Percentiles rank a stretch among this genome's conserved stretches.
These are phyloP conservation scores for Hoplodrina blanda DNA, from an alignment of 2,888 invertebrate genomes.

Conservation along the genomic window DNA sequence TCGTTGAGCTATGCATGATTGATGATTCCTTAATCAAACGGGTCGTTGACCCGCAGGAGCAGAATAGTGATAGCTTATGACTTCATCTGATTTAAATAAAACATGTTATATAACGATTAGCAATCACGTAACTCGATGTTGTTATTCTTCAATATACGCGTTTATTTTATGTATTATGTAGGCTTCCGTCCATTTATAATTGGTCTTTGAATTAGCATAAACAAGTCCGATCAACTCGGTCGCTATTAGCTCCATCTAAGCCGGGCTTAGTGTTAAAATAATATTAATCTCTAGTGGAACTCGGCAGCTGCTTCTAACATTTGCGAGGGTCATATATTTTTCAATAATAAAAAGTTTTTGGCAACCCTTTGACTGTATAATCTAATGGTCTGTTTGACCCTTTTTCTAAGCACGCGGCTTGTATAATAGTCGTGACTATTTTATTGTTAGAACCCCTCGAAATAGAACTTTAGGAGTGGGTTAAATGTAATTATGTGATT, in stretches of 20 bases:
- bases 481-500: conserved; percentile 56
- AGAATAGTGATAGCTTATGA: conserved; percentile 78
- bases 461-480: conserved; percentile 55
- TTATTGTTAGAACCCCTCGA: conserved; percentile 69
- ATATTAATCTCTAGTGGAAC: conserved; percentile 77
- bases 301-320: conserved; percentile 81
- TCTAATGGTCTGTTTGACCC: conserved; percentile 76
- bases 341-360: conserved; percentile 82
- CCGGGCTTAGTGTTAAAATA: conserved; percentile 81
- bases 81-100: conserved; percentile 79
- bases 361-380: conserved; percentile 85
- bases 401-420: conserved; percentile 75
- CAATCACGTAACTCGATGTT: conserved; percentile 56
- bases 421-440: conserved; percentile 70
- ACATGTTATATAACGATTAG: conserved; percentile 71
- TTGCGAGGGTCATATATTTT: conserved; percentile 78
- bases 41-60: conserved; percentile 79
- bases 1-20: conserved; percentile 82
- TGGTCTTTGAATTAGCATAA: conserved; percentile 71
- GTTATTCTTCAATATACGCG: conserved; percentile 36
- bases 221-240: conserved; percentile 77
- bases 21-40: conserved; percentile 88
- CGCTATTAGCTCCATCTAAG: conserved; percentile 68
- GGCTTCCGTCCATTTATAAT: conserved; percentile 53
- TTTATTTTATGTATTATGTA: conserved; percentile 23